These are phyloP conservation scores for Gobius niger DNA, from an alignment of 2,113 vertebrate species.

Conservation along the genomic window DNA sequence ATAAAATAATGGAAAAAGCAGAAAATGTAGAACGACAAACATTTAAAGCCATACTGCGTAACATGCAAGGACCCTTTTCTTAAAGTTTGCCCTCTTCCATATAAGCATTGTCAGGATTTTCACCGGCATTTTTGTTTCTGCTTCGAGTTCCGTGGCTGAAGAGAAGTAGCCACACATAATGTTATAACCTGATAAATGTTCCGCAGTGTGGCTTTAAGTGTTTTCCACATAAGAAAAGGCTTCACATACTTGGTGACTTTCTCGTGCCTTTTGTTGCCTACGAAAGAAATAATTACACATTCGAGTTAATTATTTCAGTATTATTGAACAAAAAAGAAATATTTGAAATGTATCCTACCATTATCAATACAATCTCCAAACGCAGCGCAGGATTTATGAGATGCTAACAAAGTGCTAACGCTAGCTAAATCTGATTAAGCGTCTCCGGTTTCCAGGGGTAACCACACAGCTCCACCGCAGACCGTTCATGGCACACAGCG, in stretches of 20 bases:
- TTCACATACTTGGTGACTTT: conserved; percentile 67
- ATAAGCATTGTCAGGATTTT: too few species aligned
- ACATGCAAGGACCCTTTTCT: too few species aligned
- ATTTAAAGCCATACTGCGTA: too few species aligned
- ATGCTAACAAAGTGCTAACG: conserved; percentile 11
- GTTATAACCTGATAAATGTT: not conserved
- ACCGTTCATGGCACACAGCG: not conserved
- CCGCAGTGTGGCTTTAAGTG: not conserved
- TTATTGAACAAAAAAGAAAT: not conserved
- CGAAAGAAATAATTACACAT: not conserved
- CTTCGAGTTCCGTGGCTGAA: too few species aligned
- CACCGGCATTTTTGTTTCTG: too few species aligned
- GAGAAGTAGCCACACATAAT: too few species aligned
- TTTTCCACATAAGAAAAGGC: not conserved
- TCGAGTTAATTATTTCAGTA: not conserved
- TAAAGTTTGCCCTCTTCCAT: too few species aligned
- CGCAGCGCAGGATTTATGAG: not conserved
- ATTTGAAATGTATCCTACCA: conserved; percentile 42
- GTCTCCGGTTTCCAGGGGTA: conserved; percentile 63
- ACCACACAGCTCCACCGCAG: conserved; percentile 17
- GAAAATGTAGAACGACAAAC: too few species aligned
- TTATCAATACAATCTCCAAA: conserved; percentile 18
- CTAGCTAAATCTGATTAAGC: conserved; percentile 46
- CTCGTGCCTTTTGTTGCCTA: conserved; percentile 76
- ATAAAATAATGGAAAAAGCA: too few species aligned